Percentiles rank a stretch among this genome's conserved stretches.
phyloP scores from a whole-genome alignment of 23 tunicate genomes.

The Oikopleura dioica region DNA sequence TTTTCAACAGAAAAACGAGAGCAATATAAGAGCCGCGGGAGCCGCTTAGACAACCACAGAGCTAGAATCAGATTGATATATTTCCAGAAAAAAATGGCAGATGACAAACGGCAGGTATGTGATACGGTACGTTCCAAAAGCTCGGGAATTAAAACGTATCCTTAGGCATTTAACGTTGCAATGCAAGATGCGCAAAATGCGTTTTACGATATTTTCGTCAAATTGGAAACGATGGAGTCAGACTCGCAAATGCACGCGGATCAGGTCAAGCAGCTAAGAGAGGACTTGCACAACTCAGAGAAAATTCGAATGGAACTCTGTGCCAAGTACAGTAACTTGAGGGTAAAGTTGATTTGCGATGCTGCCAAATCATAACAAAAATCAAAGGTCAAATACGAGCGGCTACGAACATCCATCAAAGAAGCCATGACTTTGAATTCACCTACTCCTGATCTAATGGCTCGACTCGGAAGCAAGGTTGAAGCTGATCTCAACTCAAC shows the following conservation, averaged over 20 bases:
- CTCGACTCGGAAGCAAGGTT: too few relatives aligned
- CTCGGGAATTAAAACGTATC: too few relatives aligned
- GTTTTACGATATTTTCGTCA: not conserved
- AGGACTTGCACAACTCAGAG: not conserved
- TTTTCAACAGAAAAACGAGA: too few relatives aligned
- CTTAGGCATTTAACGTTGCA: not conserved
- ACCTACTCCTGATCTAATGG: not conserved
- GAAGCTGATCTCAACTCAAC: too few relatives aligned
- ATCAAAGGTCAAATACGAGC: not conserved
- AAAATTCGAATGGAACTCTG: not conserved
- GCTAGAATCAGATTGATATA: too few relatives aligned
- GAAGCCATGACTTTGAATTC: not conserved
- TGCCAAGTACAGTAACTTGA: constrained; percentile 3
- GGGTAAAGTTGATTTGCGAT: not conserved
- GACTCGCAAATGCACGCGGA: not conserved
- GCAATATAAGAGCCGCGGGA: too few relatives aligned
- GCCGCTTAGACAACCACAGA: too few relatives aligned
- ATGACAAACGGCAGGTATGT: too few relatives aligned
- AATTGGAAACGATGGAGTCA: not conserved
- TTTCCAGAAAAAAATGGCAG: too few relatives aligned
- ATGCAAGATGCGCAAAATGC: not conserved
- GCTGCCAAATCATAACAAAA: too few relatives aligned
- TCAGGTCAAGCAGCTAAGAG: not conserved
- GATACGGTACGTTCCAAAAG: too few relatives aligned
- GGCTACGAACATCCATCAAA: not conserved